phyloP scores from a whole-genome alignment of 2,888 invertebrate species.

The Clunio marinus region DNA sequence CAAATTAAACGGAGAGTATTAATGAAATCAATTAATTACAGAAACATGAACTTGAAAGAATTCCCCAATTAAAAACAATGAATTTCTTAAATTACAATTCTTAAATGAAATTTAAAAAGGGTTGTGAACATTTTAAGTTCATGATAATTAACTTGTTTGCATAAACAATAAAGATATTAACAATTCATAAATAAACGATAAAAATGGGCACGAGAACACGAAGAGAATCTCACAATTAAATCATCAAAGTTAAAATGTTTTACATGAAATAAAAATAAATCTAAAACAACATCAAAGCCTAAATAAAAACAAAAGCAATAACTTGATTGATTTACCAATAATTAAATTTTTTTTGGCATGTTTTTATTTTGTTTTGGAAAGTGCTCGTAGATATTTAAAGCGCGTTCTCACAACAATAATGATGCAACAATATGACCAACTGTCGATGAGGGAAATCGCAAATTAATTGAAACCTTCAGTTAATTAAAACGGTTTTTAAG shows the following conservation, averaged over 20 bases:
- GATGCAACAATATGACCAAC: no score
- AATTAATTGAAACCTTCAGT: constrained; percentile 3
- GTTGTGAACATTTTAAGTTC: no score
- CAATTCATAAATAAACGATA: constrained; percentile 16
- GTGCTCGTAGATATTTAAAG: background rate
- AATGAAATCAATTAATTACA: no score
- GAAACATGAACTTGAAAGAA: no score
- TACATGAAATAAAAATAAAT: constrained; percentile 1
- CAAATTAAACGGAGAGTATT: no score
- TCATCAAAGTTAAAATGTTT: background rate
- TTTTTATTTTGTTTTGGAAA: no score
- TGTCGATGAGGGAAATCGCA: background rate
- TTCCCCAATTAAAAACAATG: no score
- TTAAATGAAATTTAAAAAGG: no score
- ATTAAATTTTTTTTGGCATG: constrained; percentile 21
- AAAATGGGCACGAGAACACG: no score
- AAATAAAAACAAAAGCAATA: constrained; percentile 5
- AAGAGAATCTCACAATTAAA: background rate
- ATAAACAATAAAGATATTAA: background rate
- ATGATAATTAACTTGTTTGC: no score
- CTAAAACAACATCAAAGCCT: constrained; percentile 1
- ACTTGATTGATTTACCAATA: constrained; percentile 25
- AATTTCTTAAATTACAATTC: no score
- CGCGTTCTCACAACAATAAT: background rate
- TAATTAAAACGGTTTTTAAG: no score